Evolutionary conservation across 2,797 vertebrate genomes (phyloP).

Genomic region (Mormyrops attenuatus): DNA sequence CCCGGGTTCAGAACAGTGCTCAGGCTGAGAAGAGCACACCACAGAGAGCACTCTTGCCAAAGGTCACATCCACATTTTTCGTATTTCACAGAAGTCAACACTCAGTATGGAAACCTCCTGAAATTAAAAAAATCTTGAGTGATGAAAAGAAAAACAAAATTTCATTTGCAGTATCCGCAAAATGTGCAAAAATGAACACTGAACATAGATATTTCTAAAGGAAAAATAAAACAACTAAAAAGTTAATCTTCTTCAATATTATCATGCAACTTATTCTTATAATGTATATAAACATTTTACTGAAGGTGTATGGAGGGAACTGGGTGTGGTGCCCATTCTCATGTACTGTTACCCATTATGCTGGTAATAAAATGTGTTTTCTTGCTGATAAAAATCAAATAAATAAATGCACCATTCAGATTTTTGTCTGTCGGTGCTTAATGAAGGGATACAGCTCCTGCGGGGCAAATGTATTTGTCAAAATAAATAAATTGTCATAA

Average conservation of each 20-base stretch:
- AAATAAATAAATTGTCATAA: background rate
- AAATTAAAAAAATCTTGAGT: background rate
- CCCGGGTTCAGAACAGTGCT: background rate
- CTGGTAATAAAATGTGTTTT: background rate
- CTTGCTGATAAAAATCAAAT: background rate
- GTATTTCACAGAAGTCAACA: background rate
- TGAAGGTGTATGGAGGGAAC: background rate
- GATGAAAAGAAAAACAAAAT: background rate
- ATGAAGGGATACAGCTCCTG: background rate
- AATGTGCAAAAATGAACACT: background rate
- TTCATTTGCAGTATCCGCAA: background rate
- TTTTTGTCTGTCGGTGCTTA: background rate
- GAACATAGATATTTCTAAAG: background rate
- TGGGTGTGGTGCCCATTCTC: background rate
- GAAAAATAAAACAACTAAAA: background rate
- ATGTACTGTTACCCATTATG: background rate
- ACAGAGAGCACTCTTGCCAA: background rate
- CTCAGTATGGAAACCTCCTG: background rate
- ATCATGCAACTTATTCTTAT: background rate
- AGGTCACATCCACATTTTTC: background rate
- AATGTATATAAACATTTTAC: background rate
- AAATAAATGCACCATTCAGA: background rate
- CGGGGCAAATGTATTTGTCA: background rate
- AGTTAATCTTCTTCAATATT: background rate
- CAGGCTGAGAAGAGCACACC: background rate